Base-by-base conservation (phyloP, 2,888 invertebrate genomes). In the Dasysyrphus albostriatus region DNA sequence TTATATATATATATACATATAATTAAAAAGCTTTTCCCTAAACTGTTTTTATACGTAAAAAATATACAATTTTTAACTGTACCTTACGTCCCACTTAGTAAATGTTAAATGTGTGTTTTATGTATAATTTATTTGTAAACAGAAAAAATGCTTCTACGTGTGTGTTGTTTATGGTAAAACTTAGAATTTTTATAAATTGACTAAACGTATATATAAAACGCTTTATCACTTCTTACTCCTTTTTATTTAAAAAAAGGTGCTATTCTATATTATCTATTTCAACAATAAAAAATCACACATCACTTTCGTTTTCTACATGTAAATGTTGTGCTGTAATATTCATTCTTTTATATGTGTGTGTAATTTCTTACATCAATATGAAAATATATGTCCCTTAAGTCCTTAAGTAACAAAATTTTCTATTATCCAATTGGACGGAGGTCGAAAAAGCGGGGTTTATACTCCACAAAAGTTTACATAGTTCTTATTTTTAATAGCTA, bases 21-120 rank as follows among this genome's bases (percentile, higher is more conserved):
- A 29, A 34, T 16, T 12, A 74, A 84, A 80, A 78, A 78, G 80
- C 80, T 84, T 84, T 84, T 84, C 76, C 74, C 70, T 29, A 70
- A 79, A 34, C 49, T 37, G 34, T 32, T 24, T 16, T 16, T 39
- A 24, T 59, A 54, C 5, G 14, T 37, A 44, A 32, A 32, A 75
- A 61, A 19, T n/a, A 63, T 9, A 65, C 74, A 39, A 56, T 47
- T 34, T 56, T 67, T 67, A 73, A 65, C 47, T 76, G 76, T 85
- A 47, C 51, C 77, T 24, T 16, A 34, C 29, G 16, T 56, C 75
- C 75, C 16, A 42, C 39, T 63, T 85, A 82, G 85, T 78, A 58
- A 77, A 82, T 70, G 61, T 82, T 56, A 82, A 73, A 81, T 82
- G 77, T 81, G 82, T 82, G 77, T 82, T 74, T 61, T 44, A 75